phyloP scores from a whole-genome alignment of 2,113 vertebrate genomes.

The Eretmochelys imbricata region DNA sequence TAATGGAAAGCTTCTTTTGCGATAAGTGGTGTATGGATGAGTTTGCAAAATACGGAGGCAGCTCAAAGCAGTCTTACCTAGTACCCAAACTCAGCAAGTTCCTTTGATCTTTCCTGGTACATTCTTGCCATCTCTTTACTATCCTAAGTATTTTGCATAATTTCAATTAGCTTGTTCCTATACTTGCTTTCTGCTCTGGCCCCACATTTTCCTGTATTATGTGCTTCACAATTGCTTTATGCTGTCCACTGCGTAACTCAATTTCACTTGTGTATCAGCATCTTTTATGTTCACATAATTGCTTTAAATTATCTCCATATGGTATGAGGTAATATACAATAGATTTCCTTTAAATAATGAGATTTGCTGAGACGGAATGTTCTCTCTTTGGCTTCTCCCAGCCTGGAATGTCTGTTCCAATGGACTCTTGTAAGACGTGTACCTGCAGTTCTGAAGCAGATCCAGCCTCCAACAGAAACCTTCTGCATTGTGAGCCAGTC shows the following conservation, averaged over 20 bases:
- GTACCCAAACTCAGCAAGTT: background rate
- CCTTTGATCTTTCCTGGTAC: background rate
- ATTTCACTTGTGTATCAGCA: background rate
- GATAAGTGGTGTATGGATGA: background rate
- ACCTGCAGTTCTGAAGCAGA: conserved; percentile 75
- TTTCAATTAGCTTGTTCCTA: background rate
- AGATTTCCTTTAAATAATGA: background rate
- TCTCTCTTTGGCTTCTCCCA: background rate
- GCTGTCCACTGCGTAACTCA: background rate
- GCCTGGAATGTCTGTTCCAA: background rate
- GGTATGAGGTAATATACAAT: too few species aligned
- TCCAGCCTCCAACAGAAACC: conserved; percentile 37
- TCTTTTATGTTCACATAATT: background rate
- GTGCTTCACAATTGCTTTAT: background rate
- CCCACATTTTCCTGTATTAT: background rate
- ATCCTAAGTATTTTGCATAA: background rate
- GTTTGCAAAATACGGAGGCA: background rate
- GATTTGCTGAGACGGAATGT: background rate
- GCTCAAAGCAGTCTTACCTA: background rate
- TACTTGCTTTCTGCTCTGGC: too few species aligned
- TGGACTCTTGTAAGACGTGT: conserved; percentile 68
- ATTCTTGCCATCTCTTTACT: background rate
- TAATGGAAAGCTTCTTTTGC: background rate
- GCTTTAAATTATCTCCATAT: background rate
- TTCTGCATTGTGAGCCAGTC: conserved; percentile 67